phyloP scores from a whole-genome alignment of 2,113 vertebrate species.

The Ciconia maguari region DNA sequence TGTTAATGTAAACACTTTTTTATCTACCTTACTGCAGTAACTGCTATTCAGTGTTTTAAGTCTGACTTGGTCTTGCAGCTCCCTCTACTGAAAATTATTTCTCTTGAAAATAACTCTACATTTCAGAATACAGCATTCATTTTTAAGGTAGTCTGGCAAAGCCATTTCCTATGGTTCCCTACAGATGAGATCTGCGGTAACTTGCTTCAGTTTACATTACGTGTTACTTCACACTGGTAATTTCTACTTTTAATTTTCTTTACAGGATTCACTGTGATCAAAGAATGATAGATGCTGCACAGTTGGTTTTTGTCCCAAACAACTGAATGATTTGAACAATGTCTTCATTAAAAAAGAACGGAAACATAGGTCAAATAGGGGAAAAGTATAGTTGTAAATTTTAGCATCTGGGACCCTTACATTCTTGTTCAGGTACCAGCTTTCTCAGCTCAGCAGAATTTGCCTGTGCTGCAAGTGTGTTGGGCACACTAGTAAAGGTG shows the following conservation, averaged over 20 bases:
- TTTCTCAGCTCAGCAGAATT: not conserved
- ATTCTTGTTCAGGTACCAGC: not conserved
- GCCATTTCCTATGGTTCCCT: not conserved
- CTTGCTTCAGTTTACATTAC: not conserved
- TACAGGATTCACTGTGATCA: not conserved
- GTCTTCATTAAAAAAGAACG: not conserved
- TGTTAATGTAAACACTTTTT: conserved; percentile 3
- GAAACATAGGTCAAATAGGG: not conserved
- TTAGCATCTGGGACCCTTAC: not conserved
- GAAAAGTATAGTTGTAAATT: not conserved
- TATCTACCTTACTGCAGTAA: conserved; percentile 15
- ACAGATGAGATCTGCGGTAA: not conserved
- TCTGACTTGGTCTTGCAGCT: conserved; percentile 53
- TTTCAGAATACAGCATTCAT: not conserved
- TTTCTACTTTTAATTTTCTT: conserved; percentile 9
- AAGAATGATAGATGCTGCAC: not conserved
- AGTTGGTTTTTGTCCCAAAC: not conserved
- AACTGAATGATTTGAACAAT: not conserved
- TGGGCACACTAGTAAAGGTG: not conserved
- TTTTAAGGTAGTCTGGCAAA: conserved; percentile 40
- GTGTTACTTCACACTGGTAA: not conserved
- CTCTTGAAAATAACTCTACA: not conserved
- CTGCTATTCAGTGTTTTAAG: not conserved
- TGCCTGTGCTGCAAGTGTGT: not conserved
- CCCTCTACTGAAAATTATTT: conserved; percentile 60